Evolutionary conservation across 2,888 invertebrate genomes (phyloP).

Genomic region (Trachelus tabidus): DNA sequence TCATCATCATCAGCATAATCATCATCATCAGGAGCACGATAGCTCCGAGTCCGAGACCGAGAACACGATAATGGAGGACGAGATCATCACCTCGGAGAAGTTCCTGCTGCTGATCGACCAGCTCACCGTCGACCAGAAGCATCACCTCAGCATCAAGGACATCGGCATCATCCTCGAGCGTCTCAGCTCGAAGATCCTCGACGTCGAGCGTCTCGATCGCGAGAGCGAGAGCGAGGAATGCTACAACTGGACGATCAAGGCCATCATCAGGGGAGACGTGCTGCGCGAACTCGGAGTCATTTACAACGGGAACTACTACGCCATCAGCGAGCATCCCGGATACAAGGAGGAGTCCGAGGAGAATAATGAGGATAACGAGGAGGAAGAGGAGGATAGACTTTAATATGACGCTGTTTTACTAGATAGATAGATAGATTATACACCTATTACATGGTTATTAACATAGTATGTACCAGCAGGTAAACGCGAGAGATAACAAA

Average conservation of each 20-base stretch:
- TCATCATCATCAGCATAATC: constrained; percentile 34
- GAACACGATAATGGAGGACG: constrained; percentile 93
- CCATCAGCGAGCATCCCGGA: constrained; percentile 94
- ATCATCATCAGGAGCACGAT: constrained; percentile 74
- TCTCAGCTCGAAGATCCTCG: constrained; percentile 91
- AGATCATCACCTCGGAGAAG: constrained; percentile 89
- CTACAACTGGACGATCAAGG: constrained; percentile 97
- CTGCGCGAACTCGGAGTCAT: constrained; percentile 91
- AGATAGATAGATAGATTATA: constrained; percentile 56
- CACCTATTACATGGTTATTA: constrained; percentile 56
- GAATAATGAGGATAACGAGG: constrained; percentile 85
- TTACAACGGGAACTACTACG: constrained; percentile 95
- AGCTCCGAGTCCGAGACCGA: constrained; percentile 94
- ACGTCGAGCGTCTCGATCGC: constrained; percentile 91
- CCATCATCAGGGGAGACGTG: constrained; percentile 91
- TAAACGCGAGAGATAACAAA: constrained; percentile 15
- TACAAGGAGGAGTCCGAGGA: constrained; percentile 92
- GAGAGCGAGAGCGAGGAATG: constrained; percentile 94
- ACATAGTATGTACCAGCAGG: constrained; percentile 38
- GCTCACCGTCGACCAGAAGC: constrained; percentile 90
- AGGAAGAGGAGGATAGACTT: constrained; percentile 79
- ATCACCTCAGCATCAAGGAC: constrained; percentile 92
- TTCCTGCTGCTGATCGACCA: constrained; percentile 94
- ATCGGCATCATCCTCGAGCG: constrained; percentile 94
- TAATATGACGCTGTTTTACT: constrained; percentile 60